phyloP scores from a whole-genome alignment of 2,797 vertebrate genomes.

The Phalanger gymnotis region DNA sequence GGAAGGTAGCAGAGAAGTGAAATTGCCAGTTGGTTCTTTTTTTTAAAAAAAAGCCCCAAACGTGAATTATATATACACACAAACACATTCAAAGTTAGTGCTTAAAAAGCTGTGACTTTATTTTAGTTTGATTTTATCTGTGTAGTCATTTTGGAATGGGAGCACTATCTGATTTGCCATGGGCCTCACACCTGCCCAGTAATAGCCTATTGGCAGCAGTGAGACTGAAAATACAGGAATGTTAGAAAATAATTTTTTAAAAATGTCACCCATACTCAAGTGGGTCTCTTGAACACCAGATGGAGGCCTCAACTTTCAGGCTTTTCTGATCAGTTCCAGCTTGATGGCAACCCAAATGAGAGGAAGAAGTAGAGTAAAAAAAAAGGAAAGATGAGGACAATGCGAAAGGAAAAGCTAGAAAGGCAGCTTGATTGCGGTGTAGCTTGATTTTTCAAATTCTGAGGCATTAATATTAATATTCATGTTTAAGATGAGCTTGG shows the following conservation, averaged over 20 bases:
- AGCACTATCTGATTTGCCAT: neutral
- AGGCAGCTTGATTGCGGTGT: neutral
- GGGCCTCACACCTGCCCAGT: neutral
- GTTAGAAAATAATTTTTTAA: neutral
- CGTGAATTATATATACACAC: neutral
- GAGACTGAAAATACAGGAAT: neutral
- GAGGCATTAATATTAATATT: neutral
- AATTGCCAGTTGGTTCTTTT: neutral
- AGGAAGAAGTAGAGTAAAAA: neutral
- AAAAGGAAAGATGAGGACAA: neutral
- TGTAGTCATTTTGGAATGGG: neutral
- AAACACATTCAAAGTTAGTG: neutral
- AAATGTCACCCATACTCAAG: neutral
- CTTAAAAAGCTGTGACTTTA: neutral
- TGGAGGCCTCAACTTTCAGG: rapidly evolving
- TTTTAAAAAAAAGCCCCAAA: neutral
- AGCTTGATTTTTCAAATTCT: neutral
- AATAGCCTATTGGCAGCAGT: no score
- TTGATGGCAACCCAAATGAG: neutral
- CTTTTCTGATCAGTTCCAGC: rapidly evolving
- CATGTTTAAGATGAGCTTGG: neutral
- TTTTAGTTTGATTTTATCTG: neutral
- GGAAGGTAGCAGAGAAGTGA: neutral
- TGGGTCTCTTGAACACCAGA: neutral
- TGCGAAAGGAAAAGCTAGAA: neutral